Evolutionary conservation across 2,113 vertebrate species (phyloP), one percentile per base, ranked within the genome.

Genomic region (Geococcyx californianus): DNA sequence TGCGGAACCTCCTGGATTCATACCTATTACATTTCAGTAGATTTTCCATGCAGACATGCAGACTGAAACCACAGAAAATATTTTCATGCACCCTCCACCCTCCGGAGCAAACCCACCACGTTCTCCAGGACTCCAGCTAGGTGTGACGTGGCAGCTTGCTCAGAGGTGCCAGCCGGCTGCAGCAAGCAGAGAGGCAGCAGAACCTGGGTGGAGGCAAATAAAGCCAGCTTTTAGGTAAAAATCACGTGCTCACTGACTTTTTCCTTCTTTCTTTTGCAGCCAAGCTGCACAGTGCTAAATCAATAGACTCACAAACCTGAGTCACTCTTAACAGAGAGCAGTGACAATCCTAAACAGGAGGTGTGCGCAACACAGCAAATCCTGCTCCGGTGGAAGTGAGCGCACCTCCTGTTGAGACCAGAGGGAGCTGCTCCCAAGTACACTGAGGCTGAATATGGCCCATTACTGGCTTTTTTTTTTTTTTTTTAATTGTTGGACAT

Each of bases 21-120:
- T 77, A 94, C 68, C 68, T 93, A 76, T 84, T 95, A 80, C 79
- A 84, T 92, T 93, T 86, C 64, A 60, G 66, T 64, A 55, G 84
- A 77, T 93, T 95, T 95, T 95, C 93, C 75, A 90, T 75, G 68
- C 59, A 86, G 83, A 93, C 92, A 86, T 88, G 88, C 85, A 96
- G 93, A 88, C 79, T 94, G 90, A 97, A 97, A 93, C 95, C 92
- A 94, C 88, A 95, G 94, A 96, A 96, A 94, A 95, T 90, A 92
- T 92, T 96, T 96, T 93, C 68, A 84, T 94, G 76, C 85, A 75
- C 88, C 86, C 90, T 94, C 87, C 94, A 96, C 88, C 90, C 92
- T 94, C 49, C 90, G 90, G 85, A 92, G 80, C 90, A 96, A 97
- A 95, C 88, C 92, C 83, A 96, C 76, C 79, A 78, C 44, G 18